Percentiles rank a stretch among this genome's conserved stretches.
These are phyloP conservation scores for Microplitis demolitor DNA, from an alignment of 1,140 invertebrate species.

Conservation along the genomic window DNA sequence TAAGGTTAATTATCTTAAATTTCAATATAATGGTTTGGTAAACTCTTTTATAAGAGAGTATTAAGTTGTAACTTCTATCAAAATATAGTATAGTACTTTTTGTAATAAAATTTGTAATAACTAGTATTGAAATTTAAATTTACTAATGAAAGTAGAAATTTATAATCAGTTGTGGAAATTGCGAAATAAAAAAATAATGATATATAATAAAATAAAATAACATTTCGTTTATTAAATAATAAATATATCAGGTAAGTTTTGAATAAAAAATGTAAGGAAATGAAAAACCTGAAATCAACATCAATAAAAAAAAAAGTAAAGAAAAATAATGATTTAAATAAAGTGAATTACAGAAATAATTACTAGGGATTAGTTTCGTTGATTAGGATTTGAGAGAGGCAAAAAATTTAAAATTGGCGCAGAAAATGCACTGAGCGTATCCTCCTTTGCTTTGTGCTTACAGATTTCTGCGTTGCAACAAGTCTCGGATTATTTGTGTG, in stretches of 20 bases:
- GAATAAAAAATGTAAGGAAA: not conserved
- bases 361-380: constrained; percentile 47
- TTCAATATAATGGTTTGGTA: no score
- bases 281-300: not conserved
- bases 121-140: not conserved
- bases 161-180: not conserved
- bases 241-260: not conserved
- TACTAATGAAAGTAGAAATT: not conserved
- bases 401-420: constrained; percentile 49
- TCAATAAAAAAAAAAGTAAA: not conserved
- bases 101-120: not conserved
- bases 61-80: not conserved
- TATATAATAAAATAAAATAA: not conserved
- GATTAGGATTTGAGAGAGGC: constrained; percentile 46
- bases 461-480: constrained; percentile 59
- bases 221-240: not conserved
- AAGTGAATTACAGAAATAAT: constrained; percentile 11
- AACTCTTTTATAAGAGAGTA: no score
- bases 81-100: not conserved
- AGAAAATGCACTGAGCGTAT: constrained; percentile 60
- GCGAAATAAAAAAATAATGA: not conserved
- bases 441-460: constrained; percentile 63
- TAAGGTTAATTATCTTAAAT: no score
- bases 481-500: constrained; percentile 49
- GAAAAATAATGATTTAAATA: not conserved